phyloP scores from a whole-genome alignment of 2,113 vertebrate genomes.

The Saccopteryx bilineata region DNA sequence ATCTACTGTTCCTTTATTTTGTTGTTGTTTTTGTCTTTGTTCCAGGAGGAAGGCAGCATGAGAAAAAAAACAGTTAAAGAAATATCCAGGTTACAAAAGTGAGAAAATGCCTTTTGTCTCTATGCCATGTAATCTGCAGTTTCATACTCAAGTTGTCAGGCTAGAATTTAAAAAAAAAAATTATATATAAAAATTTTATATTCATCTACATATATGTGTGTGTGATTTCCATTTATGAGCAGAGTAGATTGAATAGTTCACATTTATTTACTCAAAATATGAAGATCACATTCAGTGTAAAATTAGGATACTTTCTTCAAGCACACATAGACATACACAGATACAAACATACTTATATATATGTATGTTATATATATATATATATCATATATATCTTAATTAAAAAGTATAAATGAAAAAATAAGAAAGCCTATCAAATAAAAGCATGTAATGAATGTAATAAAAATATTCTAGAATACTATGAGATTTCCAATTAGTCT shows the following conservation, averaged over 20 bases:
- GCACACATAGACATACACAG: background rate
- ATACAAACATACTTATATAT: background rate
- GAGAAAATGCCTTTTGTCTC: background rate
- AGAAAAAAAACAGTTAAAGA: background rate
- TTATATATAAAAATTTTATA: background rate
- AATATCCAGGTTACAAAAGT: background rate
- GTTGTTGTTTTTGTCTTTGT: background rate
- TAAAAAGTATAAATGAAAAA: conserved; percentile 73
- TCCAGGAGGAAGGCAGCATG: background rate
- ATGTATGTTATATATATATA: no score
- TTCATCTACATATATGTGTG: no score
- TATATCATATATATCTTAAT: background rate
- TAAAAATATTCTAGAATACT: conserved; percentile 74
- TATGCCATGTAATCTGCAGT: background rate
- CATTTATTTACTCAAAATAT: background rate
- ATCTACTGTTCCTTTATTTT: background rate
- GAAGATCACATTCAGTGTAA: background rate
- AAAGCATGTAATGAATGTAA: conserved; percentile 11
- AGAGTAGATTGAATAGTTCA: background rate
- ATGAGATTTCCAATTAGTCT: conserved; percentile 79
- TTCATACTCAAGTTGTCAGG: background rate
- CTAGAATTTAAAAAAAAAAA: background rate
- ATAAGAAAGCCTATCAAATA: conserved; percentile 58
- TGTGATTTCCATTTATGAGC: background rate
- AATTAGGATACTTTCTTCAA: background rate